Conservation (phyloP, 2,113 vertebrate genomes). For the Apeltes quadracus region DNA sequence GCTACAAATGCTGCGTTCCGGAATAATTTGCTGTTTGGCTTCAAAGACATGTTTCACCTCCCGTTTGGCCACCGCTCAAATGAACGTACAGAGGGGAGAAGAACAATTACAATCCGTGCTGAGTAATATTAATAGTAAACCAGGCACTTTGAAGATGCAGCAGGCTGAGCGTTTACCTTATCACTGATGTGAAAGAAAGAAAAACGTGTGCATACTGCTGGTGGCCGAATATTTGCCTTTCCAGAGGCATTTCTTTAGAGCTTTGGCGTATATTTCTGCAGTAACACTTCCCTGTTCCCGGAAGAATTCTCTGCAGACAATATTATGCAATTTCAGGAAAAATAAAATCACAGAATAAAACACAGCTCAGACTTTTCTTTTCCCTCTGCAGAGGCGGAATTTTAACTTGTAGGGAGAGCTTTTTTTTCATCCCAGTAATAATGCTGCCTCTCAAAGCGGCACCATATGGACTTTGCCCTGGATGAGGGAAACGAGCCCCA, state of each 20-base stretch:
- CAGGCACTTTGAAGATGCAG: slow-evolving; percentile 62
- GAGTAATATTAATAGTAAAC: slow-evolving; percentile 42
- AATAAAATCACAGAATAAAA: background rate
- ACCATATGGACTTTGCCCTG: slow-evolving; percentile 71
- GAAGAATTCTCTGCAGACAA: background rate
- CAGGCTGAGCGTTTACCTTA: slow-evolving; percentile 18
- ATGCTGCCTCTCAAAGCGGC: slow-evolving; percentile 52
- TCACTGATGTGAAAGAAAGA: background rate
- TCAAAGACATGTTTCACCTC: slow-evolving; percentile 70
- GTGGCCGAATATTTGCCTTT: slow-evolving; percentile 46
- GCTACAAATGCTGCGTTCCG: slow-evolving; percentile 40
- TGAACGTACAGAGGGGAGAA: slow-evolving; percentile 52
- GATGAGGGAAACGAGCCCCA: slow-evolving; percentile 69
- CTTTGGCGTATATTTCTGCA: background rate
- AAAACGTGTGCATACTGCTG: slow-evolving; percentile 16
- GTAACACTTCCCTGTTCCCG: background rate
- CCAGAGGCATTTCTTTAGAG: background rate
- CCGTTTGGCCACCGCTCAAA: slow-evolving; percentile 73
- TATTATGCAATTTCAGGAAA: background rate
- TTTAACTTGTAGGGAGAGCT: slow-evolving; percentile 36
- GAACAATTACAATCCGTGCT: slow-evolving; percentile 52
- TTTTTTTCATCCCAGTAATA: slow-evolving; percentile 13
- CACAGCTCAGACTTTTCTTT: background rate
- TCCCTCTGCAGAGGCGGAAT: slow-evolving; percentile 13
- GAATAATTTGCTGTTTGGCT: slow-evolving; percentile 57